Evolutionary conservation across 2,888 invertebrate genomes (phyloP), one percentile per base, ranked within the genome.

Genomic region (Platypus cylindrus): DNA sequence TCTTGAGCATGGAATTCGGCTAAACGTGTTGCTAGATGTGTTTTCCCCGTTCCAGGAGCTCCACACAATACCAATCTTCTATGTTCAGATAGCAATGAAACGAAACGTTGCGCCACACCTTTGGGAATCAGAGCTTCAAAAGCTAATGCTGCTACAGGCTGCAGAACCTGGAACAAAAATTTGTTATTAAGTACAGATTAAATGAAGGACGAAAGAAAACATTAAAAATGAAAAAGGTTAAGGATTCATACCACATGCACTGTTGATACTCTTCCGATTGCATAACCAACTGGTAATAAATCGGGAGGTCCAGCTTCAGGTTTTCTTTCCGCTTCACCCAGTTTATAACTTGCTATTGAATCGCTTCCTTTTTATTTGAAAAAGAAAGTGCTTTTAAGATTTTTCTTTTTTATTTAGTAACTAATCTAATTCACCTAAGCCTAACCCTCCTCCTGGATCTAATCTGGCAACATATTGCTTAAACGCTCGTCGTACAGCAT

Each of bases 61-160:
- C 97, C 97, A 63, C 93, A 95, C 11, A 98, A 67, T 44, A 98
- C 94, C 41, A 98, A 78, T 29, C 97, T 69, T 16, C 93, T 72
- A 60, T 95, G 93, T 55, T 95, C 94, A 32, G 85, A 77, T 43
- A 98, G 65, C 34, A 94, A 67, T n/a, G 65, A 66, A 9, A 67
- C 72, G 53, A 67, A 68, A 60, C 95, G 78, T 65, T 94, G 91
- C 34, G 97, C 83, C 52, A 94, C 90, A 53, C 91, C 86, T 66
- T 93, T 86, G 45, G 95, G 94, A 61, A 94, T 91, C 44, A 95
- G 71, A 37, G 93, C 93, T 63, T 95, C 93, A 58, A 95, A 93
- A 5, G 91, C 87, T 50, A 98, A 67, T 52, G 81, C 82, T 8
- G 82, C 82, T 14, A 83, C 82, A 26, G 82, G 82, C 58, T 82